These are phyloP conservation scores for Popillia japonica DNA, from an alignment of 1,140 invertebrate species.

Conservation along the genomic window DNA sequence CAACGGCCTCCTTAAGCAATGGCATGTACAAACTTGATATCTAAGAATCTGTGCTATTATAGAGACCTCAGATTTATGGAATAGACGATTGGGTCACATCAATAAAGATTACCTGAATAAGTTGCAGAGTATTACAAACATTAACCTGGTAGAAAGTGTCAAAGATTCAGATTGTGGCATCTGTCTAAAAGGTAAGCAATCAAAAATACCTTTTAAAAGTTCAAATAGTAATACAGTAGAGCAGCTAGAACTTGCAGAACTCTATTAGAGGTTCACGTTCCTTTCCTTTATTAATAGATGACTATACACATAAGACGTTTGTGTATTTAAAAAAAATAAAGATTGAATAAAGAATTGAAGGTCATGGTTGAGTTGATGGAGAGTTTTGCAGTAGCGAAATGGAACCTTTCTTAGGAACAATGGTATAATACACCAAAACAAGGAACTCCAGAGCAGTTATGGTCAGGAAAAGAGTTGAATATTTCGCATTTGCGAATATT, in stretches of 20 bases:
- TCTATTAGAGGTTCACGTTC: neutral
- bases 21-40: neutral
- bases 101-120: neutral
- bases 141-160: neutral
- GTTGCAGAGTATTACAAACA: neutral
- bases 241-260: too few species aligned
- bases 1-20: neutral
- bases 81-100: neutral
- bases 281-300: neutral
- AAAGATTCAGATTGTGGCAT: neutral
- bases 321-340: neutral
- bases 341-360: neutral
- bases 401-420: neutral
- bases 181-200: neutral
- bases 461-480: too few species aligned
- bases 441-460: too few species aligned
- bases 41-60: neutral
- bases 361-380: neutral
- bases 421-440: neutral
- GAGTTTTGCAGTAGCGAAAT: neutral
- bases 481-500: too few species aligned
- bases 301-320: neutral
- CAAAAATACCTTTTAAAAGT: neutral
- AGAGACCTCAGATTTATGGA: neutral
- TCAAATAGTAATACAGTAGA: neutral